Evolutionary conservation across 2,797 vertebrate genomes (phyloP).

Genomic region (Dallia pectoralis): DNA sequence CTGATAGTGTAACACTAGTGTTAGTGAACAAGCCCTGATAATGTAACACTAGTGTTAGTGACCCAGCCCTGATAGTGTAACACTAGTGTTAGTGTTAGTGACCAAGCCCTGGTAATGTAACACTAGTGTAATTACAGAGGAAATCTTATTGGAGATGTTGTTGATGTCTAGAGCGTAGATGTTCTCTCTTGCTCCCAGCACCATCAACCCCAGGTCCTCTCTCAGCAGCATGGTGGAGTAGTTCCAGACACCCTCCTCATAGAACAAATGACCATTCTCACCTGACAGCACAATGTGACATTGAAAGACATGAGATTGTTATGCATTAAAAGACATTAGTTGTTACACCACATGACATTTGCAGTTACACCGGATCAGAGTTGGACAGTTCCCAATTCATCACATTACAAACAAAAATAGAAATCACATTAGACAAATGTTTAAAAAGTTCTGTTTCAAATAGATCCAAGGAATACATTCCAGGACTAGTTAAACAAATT

Average conservation of each 20-base stretch:
- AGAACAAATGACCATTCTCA: conserved; percentile 60
- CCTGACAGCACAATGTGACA: conserved; percentile 42
- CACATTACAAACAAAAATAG: too few species aligned
- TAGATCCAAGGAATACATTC: too few species aligned
- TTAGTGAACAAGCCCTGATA: too few species aligned
- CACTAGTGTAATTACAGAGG: conserved; percentile 61
- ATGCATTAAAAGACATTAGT: background rate
- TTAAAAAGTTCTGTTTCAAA: too few species aligned
- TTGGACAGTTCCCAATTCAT: background rate
- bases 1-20: background rate
- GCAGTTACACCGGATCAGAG: background rate
- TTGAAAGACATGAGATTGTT: background rate
- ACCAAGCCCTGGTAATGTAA: background rate
- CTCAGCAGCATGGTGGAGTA: conserved; percentile 75
- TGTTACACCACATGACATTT: background rate
- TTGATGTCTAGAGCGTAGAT: conserved; percentile 76
- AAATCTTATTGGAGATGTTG: conserved; percentile 65
- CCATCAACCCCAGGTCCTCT: conserved; percentile 67
- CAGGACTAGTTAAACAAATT: too few species aligned
- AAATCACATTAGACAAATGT: too few species aligned
- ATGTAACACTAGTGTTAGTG: background rate
- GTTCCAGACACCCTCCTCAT: conserved; percentile 65
- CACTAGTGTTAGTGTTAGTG: background rate
- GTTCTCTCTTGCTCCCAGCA: conserved; percentile 75
- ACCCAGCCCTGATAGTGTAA: background rate